Evolutionary conservation across 2,113 vertebrate species (phyloP), one percentile per base, ranked within the genome.

Genomic region (Brachypodius melanocephalos): DNA sequence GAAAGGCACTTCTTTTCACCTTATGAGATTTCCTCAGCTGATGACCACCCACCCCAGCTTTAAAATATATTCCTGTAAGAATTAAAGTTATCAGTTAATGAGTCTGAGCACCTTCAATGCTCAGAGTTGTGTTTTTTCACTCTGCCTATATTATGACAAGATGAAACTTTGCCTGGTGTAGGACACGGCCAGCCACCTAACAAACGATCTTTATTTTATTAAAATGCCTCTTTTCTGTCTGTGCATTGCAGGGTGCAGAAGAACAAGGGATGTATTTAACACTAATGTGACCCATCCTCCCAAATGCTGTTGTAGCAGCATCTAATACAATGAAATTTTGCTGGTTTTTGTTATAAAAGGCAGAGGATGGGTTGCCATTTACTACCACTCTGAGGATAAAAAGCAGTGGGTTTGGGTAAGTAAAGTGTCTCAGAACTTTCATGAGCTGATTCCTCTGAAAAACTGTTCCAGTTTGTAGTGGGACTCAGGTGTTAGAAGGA

Each of bases 221-320:
- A 14, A 80, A 88, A 74, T 54, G 20, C 10, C 55, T 43, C 42
- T 75, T 75, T 65, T 68, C 88, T 81, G 52, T 62, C 74, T 63
- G 34, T 69, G 46, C 68, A 14, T 29, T 66, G 59, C 80, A 90
- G 58, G 22, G 20, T 59, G 24, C 46, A 43, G 78, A 66, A 73
- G 63, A 91, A 78, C 66, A 85, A 85, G 68, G 32, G 67, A 24
- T 48, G n/a, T 74, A 58, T 90, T 90, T 92, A 80, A 42, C 38
- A 25, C 20, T 62, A 20, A 1, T 4, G 11, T 72, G 69, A 85
- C 40, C 66, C 59, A 45, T 76, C 51, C 61, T 54, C 49, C 52
- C 54, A 67, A 63, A 46, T 0, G 0, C 29, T 34, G 20, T 58
- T 43, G n/a, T 45, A 81, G 49, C 63, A 73, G 32, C 36, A 13